Evolutionary conservation across 1,140 invertebrate genomes (phyloP).

Genomic region (Apocrypta bakeri): DNA sequence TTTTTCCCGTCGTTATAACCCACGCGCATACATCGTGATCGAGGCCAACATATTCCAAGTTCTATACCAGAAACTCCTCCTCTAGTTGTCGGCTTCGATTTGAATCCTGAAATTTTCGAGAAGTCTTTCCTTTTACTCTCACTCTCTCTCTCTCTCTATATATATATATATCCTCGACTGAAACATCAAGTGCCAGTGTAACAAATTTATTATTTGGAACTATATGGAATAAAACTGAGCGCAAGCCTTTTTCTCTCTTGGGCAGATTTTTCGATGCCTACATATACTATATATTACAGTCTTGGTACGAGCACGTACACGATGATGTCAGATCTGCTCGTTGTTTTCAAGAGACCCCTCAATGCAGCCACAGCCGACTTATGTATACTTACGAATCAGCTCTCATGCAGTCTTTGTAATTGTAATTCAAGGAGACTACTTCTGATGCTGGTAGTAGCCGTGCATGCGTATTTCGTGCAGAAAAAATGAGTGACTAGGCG

Average conservation of each 20-base stretch:
- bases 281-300: not conserved
- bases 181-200: not conserved
- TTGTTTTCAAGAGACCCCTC: not conserved
- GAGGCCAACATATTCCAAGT: constrained; percentile 14
- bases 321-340: not conserved
- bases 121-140: no score
- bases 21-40: not conserved
- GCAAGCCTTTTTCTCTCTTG: not conserved
- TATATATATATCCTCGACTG: not conserved
- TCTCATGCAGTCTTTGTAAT: not conserved
- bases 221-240: not conserved
- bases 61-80: not conserved
- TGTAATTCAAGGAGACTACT: not conserved
- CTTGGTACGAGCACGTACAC: not conserved
- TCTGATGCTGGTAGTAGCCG: not conserved
- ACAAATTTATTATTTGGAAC: constrained; percentile 31
- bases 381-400: no score
- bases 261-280: not conserved
- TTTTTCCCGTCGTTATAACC: not conserved
- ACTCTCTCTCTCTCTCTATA: not conserved
- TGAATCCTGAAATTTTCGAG: not conserved
- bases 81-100: constrained; percentile 32
- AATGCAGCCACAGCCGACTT: not conserved
- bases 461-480: not conserved
- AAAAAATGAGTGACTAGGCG: not conserved